Base-by-base conservation (phyloP, 1,140 invertebrate species). In the Himalopsyche phryganea region DNA sequence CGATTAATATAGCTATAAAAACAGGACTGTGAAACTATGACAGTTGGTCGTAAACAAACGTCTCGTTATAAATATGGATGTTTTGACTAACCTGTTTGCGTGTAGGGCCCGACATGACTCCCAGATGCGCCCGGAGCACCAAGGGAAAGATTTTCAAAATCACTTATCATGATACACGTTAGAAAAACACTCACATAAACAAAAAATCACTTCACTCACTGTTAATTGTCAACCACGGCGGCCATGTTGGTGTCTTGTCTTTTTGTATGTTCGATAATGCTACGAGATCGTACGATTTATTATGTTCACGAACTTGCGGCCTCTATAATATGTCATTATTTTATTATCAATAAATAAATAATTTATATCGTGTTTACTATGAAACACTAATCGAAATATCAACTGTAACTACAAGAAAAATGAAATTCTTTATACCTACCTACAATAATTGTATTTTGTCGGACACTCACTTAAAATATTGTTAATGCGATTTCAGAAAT, bases 61-160 rank as follows among this genome's bases (percentile, higher is more conserved):
- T 46, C 50, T 36, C 17, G 41, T 55, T 65, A 53, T 50, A 53
- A 50, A 60, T 15, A 40, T 40, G 44, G 42, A 28, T 61, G 51
- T 70, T 73, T 38, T 15, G 6, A 33, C 40, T 32, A 6, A 77
- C 75, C 74, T 61, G 71, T 69, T 63, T 75, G 75, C 57, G 71
- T 70, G 60, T 74, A 77, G 42, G 71, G 72, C 67, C 76, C 75
- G 61, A 68, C 72, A 72, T 77, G 75, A 71, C 73, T 74, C 66
- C 63, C 75, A 28, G 72, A 67, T 64, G 71, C 65, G 65, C 74
- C 75, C 60, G 70, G 74, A 67, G 75, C 73, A 68, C 74, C 70
- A 60, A 78, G 71, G 68, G 76, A 76, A 67, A 78, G 73, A 69
- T 74, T 76, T 67, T 76, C 74, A 70, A 78, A 76, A 69, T 76